Base-by-base conservation (phyloP, 2,888 invertebrate species). In the Drosophila anceps region DNA sequence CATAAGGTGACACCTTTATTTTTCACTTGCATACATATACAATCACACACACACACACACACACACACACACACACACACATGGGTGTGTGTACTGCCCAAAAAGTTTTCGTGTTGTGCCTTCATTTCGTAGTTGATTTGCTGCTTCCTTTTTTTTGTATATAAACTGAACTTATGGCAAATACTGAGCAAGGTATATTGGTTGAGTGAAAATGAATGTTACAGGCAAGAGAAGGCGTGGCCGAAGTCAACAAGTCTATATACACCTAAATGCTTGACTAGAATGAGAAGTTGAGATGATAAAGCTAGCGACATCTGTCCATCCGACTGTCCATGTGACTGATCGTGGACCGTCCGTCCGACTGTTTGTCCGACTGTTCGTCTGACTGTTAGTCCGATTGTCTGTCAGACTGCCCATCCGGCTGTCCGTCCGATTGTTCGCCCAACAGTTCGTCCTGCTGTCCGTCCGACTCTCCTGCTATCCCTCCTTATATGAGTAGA, bases 121-220 rank as follows among this genome's bases (percentile, higher is more conserved):
- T 57, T 41, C 60, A 75, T 75, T 71, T 82, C 60, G 66, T 78
- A 81, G 67, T 82, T 88, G 90, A 84, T 84, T 84, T 83, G 88
- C 85, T 79, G 81, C 69, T 90, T 60, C 59, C 57, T 8, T 50
- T 81, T 67, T 81, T 68, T 50, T 31, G n/a, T 12, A 31, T 31
- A 31, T 18, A 31, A 12, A 7, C 6, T 18, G 7, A 31, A 18
- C 29, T n/a, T 7, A 18, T 8, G 18, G 29, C 1, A 10, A 29
- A 12, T 7, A 3, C 29, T 10, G 12, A 18, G 7, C 6, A 12
- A 31, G 48, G 48, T 12, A 31, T 31, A 18, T 31, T 18, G 31
- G 29, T 4, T 50, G 48, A 0, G 0, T 2, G n/a, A 1, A 0
- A 6, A 12, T 12, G n/a, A 5, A 5, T 46, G 29, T 12, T 12